These are phyloP conservation scores for Conus canariensis DNA, from an alignment of 2,888 invertebrate species.

Conservation along the genomic window DNA sequence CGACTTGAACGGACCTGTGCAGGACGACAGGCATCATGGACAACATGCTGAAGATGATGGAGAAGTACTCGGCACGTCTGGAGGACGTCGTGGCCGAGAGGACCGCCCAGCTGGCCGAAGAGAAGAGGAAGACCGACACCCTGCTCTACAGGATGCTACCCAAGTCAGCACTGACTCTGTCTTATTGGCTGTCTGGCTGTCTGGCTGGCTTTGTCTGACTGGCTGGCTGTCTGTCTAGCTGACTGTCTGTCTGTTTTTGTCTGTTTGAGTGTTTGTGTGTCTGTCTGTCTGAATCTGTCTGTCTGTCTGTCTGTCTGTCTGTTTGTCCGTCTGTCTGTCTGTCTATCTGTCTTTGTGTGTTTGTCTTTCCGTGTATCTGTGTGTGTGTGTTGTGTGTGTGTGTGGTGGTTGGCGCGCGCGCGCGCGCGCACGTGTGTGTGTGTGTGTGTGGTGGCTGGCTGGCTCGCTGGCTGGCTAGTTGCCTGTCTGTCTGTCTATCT, in stretches of 20 bases:
- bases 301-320: conserved; percentile 3
- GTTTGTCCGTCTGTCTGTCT: no score
- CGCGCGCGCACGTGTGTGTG: not conserved
- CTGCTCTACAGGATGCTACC: conserved; percentile 73
- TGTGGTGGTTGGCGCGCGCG: not conserved
- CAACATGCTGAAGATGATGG: no score
- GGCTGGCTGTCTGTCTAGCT: not conserved
- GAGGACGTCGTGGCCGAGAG: conserved; percentile 74
- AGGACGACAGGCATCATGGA: not conserved
- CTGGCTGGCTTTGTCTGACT: not conserved
- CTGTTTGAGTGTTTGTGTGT: not conserved
- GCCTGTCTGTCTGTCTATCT: not conserved
- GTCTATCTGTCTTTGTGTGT: no score
- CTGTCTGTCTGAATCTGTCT: not conserved
- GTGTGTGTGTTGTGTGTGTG: not conserved
- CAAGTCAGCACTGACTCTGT: conserved; percentile 52
- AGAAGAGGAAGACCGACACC: conserved; percentile 67
- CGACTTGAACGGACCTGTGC: no score
- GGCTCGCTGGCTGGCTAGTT: not conserved
- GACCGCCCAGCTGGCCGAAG: conserved; percentile 71
- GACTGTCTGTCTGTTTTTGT: not conserved
- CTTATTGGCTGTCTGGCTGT: not conserved
- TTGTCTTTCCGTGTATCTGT: not conserved
- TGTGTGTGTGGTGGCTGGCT: not conserved
- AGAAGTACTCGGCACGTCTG: conserved; percentile 68